Percentiles rank a stretch among this genome's conserved stretches.
Evolutionary conservation across 2,113 vertebrate species (phyloP).

Genomic region (Neogobius melanostomus): DNA sequence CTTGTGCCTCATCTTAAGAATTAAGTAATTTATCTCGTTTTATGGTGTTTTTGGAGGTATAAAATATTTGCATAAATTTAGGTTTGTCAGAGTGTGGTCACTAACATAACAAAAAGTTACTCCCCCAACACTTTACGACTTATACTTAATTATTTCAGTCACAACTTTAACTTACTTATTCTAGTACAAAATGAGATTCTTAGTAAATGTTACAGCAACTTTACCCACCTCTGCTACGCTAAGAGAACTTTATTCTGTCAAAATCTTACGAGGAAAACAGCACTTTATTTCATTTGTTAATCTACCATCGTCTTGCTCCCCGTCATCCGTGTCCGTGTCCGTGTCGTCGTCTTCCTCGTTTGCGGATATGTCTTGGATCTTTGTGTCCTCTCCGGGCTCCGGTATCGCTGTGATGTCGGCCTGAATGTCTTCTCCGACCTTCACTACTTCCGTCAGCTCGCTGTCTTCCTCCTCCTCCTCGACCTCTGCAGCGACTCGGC

Average conservation of each 20-base stretch:
- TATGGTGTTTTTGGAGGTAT: no score
- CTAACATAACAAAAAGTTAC: no score
- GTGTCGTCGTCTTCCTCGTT: conserved; percentile 54
- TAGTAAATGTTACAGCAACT: no score
- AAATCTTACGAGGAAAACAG: neutral
- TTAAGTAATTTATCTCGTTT: no score
- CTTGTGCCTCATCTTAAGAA: no score
- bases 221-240: no score
- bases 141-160: no score
- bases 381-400: conserved; percentile 48
- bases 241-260: neutral
- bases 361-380: conserved; percentile 23
- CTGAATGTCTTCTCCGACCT: conserved; percentile 45
- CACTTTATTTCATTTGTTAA: neutral
- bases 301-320: conserved; percentile 65
- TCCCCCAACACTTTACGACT: no score
- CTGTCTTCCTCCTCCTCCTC: conserved; percentile 37
- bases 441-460: conserved; percentile 27
- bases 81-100: no score
- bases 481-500: conserved; percentile 37
- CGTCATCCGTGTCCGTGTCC: conserved; percentile 68
- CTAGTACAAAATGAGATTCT: no score
- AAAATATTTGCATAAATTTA: no score
- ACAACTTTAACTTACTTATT: no score
- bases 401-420: conserved; percentile 19